phyloP scores from a whole-genome alignment of 2,888 invertebrate species.

The Apantesis nais region DNA sequence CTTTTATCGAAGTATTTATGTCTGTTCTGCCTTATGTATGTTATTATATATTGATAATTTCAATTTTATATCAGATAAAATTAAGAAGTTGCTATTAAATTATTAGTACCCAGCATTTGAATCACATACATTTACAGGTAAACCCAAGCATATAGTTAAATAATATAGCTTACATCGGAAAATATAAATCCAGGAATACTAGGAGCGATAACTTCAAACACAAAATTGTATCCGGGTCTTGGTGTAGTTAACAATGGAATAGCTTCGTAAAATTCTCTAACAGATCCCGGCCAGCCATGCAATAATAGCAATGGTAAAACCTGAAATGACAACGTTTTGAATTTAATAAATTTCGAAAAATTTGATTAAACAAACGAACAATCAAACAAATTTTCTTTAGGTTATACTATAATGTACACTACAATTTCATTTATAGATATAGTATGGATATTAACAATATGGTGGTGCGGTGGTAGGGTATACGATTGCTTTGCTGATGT shows the following conservation, averaged over 20 bases:
- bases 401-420: no score
- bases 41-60: not conserved
- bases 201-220: slow-evolving; percentile 88
- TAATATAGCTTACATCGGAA: slow-evolving; percentile 65
- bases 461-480: no score
- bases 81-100: not conserved
- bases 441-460: no score
- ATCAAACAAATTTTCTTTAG: no score
- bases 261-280: slow-evolving; percentile 90
- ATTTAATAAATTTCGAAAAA: not conserved
- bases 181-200: slow-evolving; percentile 83
- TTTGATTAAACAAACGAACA: not conserved
- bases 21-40: no score
- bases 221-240: slow-evolving; percentile 81
- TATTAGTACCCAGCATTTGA: no score
- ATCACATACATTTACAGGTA: no score
- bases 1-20: no score
- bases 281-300: slow-evolving; percentile 94
- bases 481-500: no score
- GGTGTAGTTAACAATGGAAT: slow-evolving; percentile 87
- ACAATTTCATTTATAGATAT: no score
- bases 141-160: not conserved
- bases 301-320: slow-evolving; percentile 89
- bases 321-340: slow-evolving; percentile 44
- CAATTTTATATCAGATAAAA: not conserved